Evolutionary conservation across 64 coral and sea anemone genomes (phyloP).

Genomic region (Stylophora pistillata): DNA sequence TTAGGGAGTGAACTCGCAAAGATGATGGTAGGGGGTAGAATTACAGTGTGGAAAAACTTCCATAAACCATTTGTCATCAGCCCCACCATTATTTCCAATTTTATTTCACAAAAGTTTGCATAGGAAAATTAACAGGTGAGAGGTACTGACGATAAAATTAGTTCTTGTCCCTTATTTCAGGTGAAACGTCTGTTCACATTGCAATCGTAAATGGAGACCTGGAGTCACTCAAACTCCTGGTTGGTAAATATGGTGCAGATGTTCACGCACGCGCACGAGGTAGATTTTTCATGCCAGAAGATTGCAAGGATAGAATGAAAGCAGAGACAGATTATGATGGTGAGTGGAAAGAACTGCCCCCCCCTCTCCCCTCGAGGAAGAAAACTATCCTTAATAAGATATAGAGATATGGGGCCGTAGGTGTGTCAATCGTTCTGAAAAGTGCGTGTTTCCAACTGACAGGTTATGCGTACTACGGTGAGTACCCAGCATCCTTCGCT

Average conservation of each 20-base stretch:
- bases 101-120: too few relatives aligned
- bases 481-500: slow-evolving; percentile 82
- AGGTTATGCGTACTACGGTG: slow-evolving; percentile 91
- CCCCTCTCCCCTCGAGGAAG: too few relatives aligned
- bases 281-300: slow-evolving; percentile 84
- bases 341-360: slow-evolving; percentile 1
- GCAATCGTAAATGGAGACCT: slow-evolving; percentile 79
- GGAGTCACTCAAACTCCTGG: slow-evolving; percentile 57
- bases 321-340: slow-evolving; percentile 67
- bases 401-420: too few relatives aligned
- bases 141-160: background rate
- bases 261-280: slow-evolving; percentile 68
- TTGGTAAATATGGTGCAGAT: slow-evolving; percentile 53
- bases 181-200: slow-evolving; percentile 80
- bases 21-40: too few relatives aligned
- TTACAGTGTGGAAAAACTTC: too few relatives aligned
- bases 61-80: too few relatives aligned
- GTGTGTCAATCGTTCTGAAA: too few relatives aligned
- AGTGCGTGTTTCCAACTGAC: too few relatives aligned
- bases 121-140: background rate
- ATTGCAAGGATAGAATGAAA: slow-evolving; percentile 64
- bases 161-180: slow-evolving; percentile 3
- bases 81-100: too few relatives aligned
- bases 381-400: too few relatives aligned
- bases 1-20: too few relatives aligned